Base-by-base conservation (phyloP, 2,888 invertebrate species). In the Muscina levida region DNA sequence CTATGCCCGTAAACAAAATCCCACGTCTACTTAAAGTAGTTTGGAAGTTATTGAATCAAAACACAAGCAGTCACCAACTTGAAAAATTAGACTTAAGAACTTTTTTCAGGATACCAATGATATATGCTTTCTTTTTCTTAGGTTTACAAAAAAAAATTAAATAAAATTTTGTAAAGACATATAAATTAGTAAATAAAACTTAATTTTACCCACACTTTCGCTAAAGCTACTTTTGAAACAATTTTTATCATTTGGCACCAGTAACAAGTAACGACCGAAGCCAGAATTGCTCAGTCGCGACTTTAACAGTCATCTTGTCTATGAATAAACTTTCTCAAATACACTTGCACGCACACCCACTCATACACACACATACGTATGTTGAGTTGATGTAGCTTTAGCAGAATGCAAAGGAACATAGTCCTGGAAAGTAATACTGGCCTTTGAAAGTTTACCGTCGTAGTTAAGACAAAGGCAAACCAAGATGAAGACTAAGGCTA, bases 191-290 rank as follows among this genome's bases (percentile, higher is more conserved):
- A 72, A 22, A 59, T 48, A 62, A 65, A 67, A 72, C 53, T 77
- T 80, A 57, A n/a, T 15, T 15, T 42, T 31, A 5, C 57, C 13
- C 44, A 53, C 46, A 65, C 39, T 74, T 77, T 71, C 26, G 22
- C n/a, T 15, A 42, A 44, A 67, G 65, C 26, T 75, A 68, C 67
- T 72, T 53, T 73, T 46, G 44, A 74, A 72, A 62, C 19, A 77
- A 81, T 72, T 71, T 56, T 81, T 77, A 77, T 77, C 81, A 74
- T 42, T 74, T 81, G 67, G 67, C 74, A 74, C 59, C 71, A 74
- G 77, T 53, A 72, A 57, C 46, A 76, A 31, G 31, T 46, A 70
- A 76, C 46, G 67, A 59, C 46, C 71, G 68, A 77, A 74, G 70
- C 76, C 73, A 73, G 77, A 31, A 22, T 6, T 2, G 13, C 5